Evolutionary conservation across 2,888 invertebrate species (phyloP).

Genomic region (Mythimna ferrago): DNA sequence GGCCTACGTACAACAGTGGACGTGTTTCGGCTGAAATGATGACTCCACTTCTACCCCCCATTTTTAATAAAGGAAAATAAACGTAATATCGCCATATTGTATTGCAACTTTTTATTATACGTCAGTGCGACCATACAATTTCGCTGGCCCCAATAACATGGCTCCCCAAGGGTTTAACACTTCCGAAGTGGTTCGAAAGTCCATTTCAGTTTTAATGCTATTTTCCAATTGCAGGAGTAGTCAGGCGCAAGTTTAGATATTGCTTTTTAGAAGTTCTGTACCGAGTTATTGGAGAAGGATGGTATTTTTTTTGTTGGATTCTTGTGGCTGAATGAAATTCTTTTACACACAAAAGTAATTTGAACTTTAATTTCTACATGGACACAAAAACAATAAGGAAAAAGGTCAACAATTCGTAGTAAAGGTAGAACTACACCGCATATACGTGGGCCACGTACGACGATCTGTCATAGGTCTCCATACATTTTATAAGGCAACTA

Average conservation of each 20-base stretch:
- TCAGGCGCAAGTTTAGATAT: constrained; percentile 66
- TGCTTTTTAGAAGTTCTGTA: constrained; percentile 63
- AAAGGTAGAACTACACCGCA: no score
- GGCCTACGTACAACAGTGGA: no score
- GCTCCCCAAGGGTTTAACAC: constrained; percentile 60
- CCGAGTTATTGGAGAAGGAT: constrained; percentile 32
- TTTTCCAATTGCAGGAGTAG: constrained; percentile 75
- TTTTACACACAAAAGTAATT: not conserved
- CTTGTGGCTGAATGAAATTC: not conserved
- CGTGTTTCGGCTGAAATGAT: no score
- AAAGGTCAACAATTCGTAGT: no score
- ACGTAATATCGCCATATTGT: not conserved
- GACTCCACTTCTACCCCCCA: not conserved
- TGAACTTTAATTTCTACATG: not conserved
- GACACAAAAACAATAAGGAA: no score
- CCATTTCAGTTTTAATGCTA: constrained; percentile 78
- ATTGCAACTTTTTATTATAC: constrained; percentile 23
- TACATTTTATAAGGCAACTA: no score
- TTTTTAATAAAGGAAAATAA: not conserved
- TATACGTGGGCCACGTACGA: no score
- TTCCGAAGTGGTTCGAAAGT: constrained; percentile 69
- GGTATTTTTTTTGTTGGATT: not conserved
- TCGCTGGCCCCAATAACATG: constrained; percentile 44
- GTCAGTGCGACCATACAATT: constrained; percentile 32
- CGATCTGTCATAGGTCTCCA: no score